Evolutionary conservation across 2,797 vertebrate species (phyloP), one percentile per base, ranked within the genome.

Genomic region (Lithobates sylvaticus): DNA sequence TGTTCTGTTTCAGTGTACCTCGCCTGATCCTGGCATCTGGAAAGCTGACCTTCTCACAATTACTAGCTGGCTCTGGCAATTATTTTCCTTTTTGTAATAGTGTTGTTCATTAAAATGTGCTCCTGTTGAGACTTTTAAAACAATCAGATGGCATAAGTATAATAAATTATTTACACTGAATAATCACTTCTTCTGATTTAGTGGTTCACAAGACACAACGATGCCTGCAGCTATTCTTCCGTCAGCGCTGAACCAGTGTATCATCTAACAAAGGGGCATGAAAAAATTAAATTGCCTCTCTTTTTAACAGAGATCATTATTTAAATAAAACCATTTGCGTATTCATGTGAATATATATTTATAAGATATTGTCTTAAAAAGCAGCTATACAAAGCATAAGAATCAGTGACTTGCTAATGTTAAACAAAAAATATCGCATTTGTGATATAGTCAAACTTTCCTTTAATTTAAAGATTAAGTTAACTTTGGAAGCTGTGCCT

Each of bases 21-120:
- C 44, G 4, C 26, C 23, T 74, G 68, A 77, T 83, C 85, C 42
- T 42, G 39, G 65, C 81, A 83, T 84, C 84, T 84, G 70, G 61
- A 79, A 78, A 80, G 58, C 67, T 74, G 70, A 87, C 81, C 86
- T 79, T 83, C 61, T 26, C 32, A 76, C 76, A 70, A 87, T 87
- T 84, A 84, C 76, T 39, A 58, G 70, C 76, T 84, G 68, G 42
- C n/a, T 75, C 61, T 47, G 34, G 76, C 81, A 79, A 87, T 87
- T 84, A 84, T 84, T 84, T 78, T n/a, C 27, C 44, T 68, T 74
- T 87, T 78, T 69, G 1, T 79, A 54, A 79, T 70, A 79, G 70
- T 79, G 32, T 61, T 83, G 75, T 87, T 87, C 86, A 87, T 83
- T 87, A 87, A 78, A 87, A 68, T 83, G 68, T 75, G 58, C 86